A percentile compares a stretch with the other conserved stretches of the same genome.
These are phyloP conservation scores for Leptoteleia sp. DNA, from an alignment of 1,140 invertebrate genomes.

Conservation along the genomic window DNA sequence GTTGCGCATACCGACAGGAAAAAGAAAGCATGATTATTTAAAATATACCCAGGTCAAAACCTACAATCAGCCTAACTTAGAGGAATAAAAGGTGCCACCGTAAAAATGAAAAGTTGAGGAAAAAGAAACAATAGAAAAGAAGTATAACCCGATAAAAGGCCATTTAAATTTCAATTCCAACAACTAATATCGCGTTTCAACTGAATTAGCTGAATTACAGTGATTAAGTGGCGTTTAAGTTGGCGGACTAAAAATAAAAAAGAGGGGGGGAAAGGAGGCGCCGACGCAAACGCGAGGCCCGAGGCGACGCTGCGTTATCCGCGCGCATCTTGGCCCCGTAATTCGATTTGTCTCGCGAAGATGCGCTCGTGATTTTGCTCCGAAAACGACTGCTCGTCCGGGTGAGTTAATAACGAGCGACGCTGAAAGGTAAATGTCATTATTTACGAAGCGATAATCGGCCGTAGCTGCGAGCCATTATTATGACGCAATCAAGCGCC, in stretches of 20 bases:
- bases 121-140: slow-evolving; percentile 2
- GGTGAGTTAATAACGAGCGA: slow-evolving; percentile 17
- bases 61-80: too few species aligned
- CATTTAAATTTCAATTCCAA: slow-evolving; percentile 21
- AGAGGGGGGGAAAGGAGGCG: too few species aligned
- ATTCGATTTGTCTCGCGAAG: slow-evolving; percentile 9
- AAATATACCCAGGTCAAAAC: too few species aligned
- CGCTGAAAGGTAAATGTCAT: slow-evolving; percentile 31
- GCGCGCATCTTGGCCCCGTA: background rate
- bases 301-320: background rate
- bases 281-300: slow-evolving; percentile 5
- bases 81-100: too few species aligned
- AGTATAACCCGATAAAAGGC: background rate
- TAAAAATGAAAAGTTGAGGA: too few species aligned
- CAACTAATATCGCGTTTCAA: slow-evolving; percentile 16
- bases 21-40: too few species aligned
- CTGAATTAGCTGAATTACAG: slow-evolving; percentile 16
- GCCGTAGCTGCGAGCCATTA: slow-evolving; percentile 37
- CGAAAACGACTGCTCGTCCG: slow-evolving; percentile 23
- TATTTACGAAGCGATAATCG: slow-evolving; percentile 49
- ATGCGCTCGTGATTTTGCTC: slow-evolving; percentile 1
- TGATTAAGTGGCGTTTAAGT: slow-evolving; percentile 17
- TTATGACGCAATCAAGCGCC: slow-evolving; percentile 43
- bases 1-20: background rate
- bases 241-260: slow-evolving; percentile 6